Conservation (phyloP, 2,888 invertebrate species). For the Melanostoma mellinum region DNA sequence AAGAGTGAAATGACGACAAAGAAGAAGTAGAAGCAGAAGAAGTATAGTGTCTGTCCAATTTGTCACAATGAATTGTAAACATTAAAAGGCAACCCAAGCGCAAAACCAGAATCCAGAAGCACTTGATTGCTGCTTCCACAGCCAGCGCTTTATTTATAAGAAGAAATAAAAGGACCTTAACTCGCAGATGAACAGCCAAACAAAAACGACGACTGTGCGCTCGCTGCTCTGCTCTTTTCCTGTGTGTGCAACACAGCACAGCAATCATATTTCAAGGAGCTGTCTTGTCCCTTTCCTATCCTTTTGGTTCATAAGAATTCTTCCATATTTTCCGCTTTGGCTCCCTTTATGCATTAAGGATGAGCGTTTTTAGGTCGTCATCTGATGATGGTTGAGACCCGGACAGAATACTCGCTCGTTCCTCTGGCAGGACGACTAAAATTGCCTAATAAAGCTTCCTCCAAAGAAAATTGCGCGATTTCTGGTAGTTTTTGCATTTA, state of each 20-base stretch:
- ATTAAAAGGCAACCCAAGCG: slow-evolving; percentile 68
- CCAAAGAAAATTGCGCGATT: slow-evolving; percentile 49
- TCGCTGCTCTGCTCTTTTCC: neutral
- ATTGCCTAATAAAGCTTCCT: slow-evolving; percentile 65
- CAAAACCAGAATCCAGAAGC: slow-evolving; percentile 31
- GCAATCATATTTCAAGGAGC: slow-evolving; percentile 59
- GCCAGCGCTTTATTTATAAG: neutral
- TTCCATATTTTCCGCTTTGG: slow-evolving; percentile 64
- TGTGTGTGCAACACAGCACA: slow-evolving; percentile 30
- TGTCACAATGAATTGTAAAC: slow-evolving; percentile 73
- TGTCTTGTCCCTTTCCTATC: neutral
- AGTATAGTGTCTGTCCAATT: slow-evolving; percentile 71
- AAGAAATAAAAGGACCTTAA: slow-evolving; percentile 53
- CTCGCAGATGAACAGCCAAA: slow-evolving; percentile 64
- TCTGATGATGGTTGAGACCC: slow-evolving; percentile 25
- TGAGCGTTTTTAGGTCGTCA: slow-evolving; percentile 48
- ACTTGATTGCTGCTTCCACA: slow-evolving; percentile 66
- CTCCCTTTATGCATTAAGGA: slow-evolving; percentile 66
- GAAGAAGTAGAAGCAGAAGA: slow-evolving; percentile 15
- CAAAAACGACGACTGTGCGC: slow-evolving; percentile 28
- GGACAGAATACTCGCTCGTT: neutral
- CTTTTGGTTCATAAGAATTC: slow-evolving; percentile 21
- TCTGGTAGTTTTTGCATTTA: slow-evolving; percentile 69
- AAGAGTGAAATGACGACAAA: slow-evolving; percentile 63
- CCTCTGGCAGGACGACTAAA: slow-evolving; percentile 15